Evolutionary conservation across 2,113 vertebrate genomes (phyloP).

Genomic region (Ameiurus melas): DNA sequence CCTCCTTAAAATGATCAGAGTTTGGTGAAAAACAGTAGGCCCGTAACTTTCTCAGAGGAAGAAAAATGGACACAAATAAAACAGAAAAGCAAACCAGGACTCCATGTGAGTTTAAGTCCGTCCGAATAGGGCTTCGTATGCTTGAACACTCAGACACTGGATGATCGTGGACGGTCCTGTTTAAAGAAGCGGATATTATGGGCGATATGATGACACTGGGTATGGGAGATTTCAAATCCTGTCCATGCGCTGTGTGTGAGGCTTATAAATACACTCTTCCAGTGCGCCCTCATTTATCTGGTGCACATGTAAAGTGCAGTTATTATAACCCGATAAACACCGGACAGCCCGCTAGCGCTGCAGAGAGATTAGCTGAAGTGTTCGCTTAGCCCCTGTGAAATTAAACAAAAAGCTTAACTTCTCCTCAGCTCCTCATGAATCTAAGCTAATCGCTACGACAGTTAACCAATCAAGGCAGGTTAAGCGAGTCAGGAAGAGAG

Average conservation of each 20-base stretch:
- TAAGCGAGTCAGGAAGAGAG: neutral
- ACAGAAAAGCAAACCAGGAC: too few species aligned
- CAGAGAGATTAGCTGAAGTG: constrained; percentile 10
- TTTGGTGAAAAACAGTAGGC: neutral
- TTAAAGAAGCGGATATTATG: neutral
- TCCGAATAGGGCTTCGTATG: too few species aligned
- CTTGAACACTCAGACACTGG: neutral
- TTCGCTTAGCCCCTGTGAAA: constrained; percentile 12
- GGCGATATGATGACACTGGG: neutral
- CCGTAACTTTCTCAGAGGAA: neutral
- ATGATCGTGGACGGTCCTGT: neutral
- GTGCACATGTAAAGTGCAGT: neutral
- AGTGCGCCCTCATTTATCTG: neutral
- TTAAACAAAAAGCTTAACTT: constrained; percentile 40
- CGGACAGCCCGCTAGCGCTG: neutral
- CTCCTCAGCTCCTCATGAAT: constrained; percentile 5
- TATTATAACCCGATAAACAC: neutral
- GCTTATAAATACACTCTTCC: neutral
- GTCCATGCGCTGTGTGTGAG: neutral
- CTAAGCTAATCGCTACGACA: neutral
- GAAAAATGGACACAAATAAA: neutral
- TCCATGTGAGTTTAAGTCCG: neutral
- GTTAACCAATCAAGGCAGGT: neutral
- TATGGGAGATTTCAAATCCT: neutral
- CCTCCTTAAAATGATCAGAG: neutral